A percentile compares a stretch with the other conserved stretches of the same genome.
Evolutionary conservation across 2,113 vertebrate species (phyloP).

Genomic region (Tachysurus vachellii): DNA sequence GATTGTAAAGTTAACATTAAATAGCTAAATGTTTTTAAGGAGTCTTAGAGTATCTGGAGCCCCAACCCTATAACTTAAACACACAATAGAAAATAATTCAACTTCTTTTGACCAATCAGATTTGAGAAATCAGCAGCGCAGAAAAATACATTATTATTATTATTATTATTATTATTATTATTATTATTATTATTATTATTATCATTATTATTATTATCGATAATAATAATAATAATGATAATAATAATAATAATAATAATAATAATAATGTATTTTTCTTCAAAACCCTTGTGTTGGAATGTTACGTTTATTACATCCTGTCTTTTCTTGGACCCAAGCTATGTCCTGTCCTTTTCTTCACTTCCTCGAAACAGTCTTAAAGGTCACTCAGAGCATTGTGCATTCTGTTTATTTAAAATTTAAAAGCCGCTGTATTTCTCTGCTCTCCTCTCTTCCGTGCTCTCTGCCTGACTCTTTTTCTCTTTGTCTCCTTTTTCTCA

Average conservation of each 20-base stretch:
- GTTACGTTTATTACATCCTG: neutral
- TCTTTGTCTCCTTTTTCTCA: constrained; percentile 41
- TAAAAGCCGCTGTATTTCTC: constrained; percentile 64
- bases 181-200: neutral
- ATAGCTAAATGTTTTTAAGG: neutral
- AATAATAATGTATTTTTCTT: neutral
- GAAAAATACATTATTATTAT: neutral
- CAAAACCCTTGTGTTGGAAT: neutral
- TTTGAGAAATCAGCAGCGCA: neutral
- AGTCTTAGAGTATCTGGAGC: neutral
- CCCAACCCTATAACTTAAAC: neutral
- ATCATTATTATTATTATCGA: neutral
- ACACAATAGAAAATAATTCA: neutral
- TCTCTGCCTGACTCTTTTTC: constrained; percentile 20
- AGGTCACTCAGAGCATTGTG: constrained; percentile 45
- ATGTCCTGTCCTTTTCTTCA: constrained; percentile 18
- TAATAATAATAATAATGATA: neutral
- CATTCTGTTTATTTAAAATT: constrained; percentile 68
- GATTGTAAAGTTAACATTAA: neutral
- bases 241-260: neutral
- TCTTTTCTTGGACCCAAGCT: constrained; percentile 8
- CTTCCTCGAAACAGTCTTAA: constrained; percentile 24
- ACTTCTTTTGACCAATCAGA: neutral
- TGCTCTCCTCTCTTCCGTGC: constrained; percentile 45
- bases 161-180: neutral